Base-by-base conservation (phyloP, 2,888 invertebrate genomes). In the Acronicta psi region DNA sequence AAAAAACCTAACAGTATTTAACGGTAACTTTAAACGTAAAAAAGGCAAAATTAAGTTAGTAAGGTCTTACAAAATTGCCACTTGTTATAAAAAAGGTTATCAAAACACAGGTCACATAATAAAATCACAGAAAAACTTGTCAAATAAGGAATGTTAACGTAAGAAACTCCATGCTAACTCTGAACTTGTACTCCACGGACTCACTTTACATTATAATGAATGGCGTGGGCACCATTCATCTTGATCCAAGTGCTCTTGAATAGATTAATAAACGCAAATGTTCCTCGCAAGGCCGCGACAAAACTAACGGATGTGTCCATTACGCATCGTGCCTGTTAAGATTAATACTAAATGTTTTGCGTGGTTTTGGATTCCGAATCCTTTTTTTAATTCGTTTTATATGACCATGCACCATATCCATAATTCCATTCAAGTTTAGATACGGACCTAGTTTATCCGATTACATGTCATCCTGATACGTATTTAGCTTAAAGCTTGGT, bases 151-250 rank as follows among this genome's bases (percentile, higher is more conserved):
- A 50, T 57, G 23, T 17, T 50, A 43, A 45, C 51, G 43, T 49
- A 47, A 63, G 37, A 37, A 34, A 46, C 18, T 69, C 25, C 37
- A 36, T 63, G 63, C 23, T 69, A 63, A 66, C 51, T 69, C 50
- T 40, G 51, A 49, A 51, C 34, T 69, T 18, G 25, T 36, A 17
- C 20, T 23, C 23, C 9, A 23, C 18, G 36, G 38, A n/a, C 29
- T 66, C 50, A 25, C 42, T 56, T n/a, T 47, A 20, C 45, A 25
- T 14, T 64, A 44, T 43, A 65, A 70, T 73, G 52, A 59, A 59
- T 59, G 45, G 56, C 47, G 56, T 66, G 40, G 56, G 62, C 29
- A 41, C 40, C 55, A 61, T 74, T 69, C 58, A 69, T 70, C 41
- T 60, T 54, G 40, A 38, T 57, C 46, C 41, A 40, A 69, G 52